Evolutionary conservation across 1,140 invertebrate species (phyloP), one percentile per base, ranked within the genome.

Genomic region (Cotesia chilonis): DNA sequence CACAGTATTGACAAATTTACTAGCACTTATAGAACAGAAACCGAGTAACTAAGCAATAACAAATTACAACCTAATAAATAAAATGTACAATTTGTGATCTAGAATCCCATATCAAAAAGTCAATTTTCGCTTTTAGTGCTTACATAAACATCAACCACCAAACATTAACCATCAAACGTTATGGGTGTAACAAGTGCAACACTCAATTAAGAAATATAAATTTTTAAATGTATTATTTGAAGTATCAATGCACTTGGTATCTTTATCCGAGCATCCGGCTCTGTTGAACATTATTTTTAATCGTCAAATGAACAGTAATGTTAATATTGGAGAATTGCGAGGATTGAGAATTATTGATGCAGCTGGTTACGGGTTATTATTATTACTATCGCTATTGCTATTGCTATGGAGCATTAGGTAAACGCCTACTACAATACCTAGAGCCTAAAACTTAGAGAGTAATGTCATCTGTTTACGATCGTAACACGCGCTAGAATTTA

Each of bases 201-300:
- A 47, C 41, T 10, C 41, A 47, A 6, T 10, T 47, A 10, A 47
- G 41, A 9, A 47, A 47, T 47, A 47, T 47, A 47, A 47, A 47
- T 47, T 47, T 47, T 47, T 47, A 9, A 47, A 47, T 47, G 7
- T 47, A 28, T 0, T 28, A 3, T 28, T 28, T 1, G 28, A 28
- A 28, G 28, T 47, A 47, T 47, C 10, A 47, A 10, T 47, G 2
- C 10, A 7, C 41, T 47, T 10, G 6, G 41, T 47, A 47, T 47
- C 10, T 9, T 47, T 47, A 47, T 47, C 3, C 28, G 28, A 75
- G 55, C 66, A 72, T 75, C 74, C 74, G 75, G 74, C 74, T 75
- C 71, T 28, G 28, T 28, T 28, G 28, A 28, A 61, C 75, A 80
- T 82, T 85, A 84, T 83, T 81, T 84, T 75, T 75, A 73, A 63